phyloP scores from a whole-genome alignment of 1,140 invertebrate genomes.

The Tribolium madens region DNA sequence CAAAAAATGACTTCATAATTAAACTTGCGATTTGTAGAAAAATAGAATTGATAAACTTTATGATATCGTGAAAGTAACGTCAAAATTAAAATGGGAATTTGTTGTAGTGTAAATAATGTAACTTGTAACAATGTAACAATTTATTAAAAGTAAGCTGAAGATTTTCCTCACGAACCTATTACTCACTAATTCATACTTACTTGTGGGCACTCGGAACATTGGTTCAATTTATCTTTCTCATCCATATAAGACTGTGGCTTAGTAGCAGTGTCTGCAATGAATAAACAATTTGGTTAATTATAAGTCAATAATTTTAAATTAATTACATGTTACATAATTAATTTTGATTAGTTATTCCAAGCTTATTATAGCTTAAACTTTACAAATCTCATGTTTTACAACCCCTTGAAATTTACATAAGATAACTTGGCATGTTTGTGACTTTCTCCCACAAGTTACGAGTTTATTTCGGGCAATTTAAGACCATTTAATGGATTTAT shows the following conservation, averaged over 20 bases:
- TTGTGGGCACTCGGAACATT: neutral
- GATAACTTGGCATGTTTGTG: no score
- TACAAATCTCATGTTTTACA: no score
- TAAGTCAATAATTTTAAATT: neutral
- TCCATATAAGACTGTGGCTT: conserved; percentile 9
- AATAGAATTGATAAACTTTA: neutral
- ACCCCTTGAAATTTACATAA: no score
- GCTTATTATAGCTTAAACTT: no score
- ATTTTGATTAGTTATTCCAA: neutral
- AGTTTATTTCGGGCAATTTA: no score
- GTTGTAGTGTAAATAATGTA: neutral
- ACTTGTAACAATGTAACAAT: no score
- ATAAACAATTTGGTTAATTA: neutral
- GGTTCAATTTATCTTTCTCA: neutral
- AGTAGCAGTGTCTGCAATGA: neutral
- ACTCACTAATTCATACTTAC: neutral
- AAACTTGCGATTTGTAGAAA: neutral
- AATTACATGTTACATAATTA: neutral
- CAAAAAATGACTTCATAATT: neutral
- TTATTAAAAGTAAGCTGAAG: no score
- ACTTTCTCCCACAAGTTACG: no score
- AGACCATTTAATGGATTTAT: no score
- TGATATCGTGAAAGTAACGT: neutral
- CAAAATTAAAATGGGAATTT: neutral
- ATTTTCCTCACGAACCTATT: no score